A percentile compares a stretch with the other conserved stretches of the same genome.
Conservation (phyloP, 2,888 invertebrate genomes). For the Lacanobia wlatinum region DNA sequence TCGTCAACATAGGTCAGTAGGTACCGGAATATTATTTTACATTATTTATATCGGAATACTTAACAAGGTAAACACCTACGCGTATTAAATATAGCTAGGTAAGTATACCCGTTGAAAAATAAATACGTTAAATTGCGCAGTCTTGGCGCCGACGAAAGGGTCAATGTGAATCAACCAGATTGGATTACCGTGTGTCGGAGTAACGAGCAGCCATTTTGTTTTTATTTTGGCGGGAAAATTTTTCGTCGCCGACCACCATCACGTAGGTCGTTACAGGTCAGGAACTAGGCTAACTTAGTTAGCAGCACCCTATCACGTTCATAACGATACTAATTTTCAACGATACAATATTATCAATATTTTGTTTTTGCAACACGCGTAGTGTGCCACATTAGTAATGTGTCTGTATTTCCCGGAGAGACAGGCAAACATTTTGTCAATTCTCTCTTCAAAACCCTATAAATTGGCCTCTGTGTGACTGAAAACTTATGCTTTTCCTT, state of each 20-base stretch:
- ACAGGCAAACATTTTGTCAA: too few relatives aligned
- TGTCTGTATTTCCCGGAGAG: too few relatives aligned
- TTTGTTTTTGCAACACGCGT: conserved; percentile 6
- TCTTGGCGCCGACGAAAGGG: conserved; percentile 65
- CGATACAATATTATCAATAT: too few relatives aligned
- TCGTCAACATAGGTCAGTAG: too few relatives aligned
- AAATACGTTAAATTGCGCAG: conserved; percentile 62
- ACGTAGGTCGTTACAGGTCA: conserved; percentile 44
- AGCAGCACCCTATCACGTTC: background rate
- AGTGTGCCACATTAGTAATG: too few relatives aligned
- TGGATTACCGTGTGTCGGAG: conserved; percentile 76
- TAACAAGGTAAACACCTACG: too few relatives aligned
- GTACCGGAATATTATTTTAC: too few relatives aligned
- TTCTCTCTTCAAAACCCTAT: too few relatives aligned
- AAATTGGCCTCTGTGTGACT: too few relatives aligned
- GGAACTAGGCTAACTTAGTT: conserved; percentile 46
- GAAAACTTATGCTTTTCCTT: too few relatives aligned
- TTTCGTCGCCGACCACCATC: conserved; percentile 64
- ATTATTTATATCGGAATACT: too few relatives aligned
- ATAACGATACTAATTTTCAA: conserved; percentile 15
- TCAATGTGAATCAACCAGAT: conserved; percentile 76
- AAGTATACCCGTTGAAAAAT: conserved; percentile 61
- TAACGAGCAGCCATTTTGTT: conserved; percentile 77
- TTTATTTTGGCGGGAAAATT: conserved; percentile 72
- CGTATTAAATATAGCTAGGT: too few relatives aligned